These are phyloP conservation scores for Naja naja DNA, from an alignment of 2,113 vertebrate species.

Conservation along the genomic window DNA sequence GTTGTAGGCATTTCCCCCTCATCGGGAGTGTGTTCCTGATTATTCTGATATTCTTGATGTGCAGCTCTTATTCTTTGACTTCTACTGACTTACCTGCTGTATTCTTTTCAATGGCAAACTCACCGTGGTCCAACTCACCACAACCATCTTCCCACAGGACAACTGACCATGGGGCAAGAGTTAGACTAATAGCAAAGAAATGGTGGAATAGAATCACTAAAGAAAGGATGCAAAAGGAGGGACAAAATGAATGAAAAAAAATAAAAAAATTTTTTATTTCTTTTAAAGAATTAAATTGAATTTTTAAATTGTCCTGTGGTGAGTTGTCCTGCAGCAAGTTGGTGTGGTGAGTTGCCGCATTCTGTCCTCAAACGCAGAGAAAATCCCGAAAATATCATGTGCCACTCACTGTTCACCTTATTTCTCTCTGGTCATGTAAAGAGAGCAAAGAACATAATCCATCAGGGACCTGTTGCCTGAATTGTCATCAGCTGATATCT, in stretches of 20 bases:
- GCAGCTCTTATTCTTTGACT: not conserved
- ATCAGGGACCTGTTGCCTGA: not conserved
- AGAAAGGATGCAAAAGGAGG: too few species aligned
- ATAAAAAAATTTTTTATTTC: too few species aligned
- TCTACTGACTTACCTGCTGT: not conserved
- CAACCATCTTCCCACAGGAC: too few species aligned
- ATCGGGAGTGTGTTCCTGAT: not conserved
- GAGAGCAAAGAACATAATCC: not conserved
- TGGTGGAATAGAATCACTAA: too few species aligned
- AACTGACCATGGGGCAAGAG: too few species aligned
- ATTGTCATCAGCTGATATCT: not conserved
- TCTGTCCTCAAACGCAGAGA: not conserved
- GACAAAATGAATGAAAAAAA: too few species aligned
- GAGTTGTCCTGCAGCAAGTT: too few species aligned
- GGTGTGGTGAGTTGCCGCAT: too few species aligned
- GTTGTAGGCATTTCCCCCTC: not conserved
- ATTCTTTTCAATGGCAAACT: not conserved
- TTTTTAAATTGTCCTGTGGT: too few species aligned
- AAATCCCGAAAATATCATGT: not conserved
- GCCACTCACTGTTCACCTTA: not conserved
- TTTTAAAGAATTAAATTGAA: too few species aligned
- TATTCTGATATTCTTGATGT: not conserved
- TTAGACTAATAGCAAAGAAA: too few species aligned
- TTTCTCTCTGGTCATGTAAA: not conserved
- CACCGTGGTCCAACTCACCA: rapidly evolving